These are phyloP conservation scores for Callyntrura sp. DNA, from an alignment of 2,888 invertebrate genomes.

Conservation along the genomic window DNA sequence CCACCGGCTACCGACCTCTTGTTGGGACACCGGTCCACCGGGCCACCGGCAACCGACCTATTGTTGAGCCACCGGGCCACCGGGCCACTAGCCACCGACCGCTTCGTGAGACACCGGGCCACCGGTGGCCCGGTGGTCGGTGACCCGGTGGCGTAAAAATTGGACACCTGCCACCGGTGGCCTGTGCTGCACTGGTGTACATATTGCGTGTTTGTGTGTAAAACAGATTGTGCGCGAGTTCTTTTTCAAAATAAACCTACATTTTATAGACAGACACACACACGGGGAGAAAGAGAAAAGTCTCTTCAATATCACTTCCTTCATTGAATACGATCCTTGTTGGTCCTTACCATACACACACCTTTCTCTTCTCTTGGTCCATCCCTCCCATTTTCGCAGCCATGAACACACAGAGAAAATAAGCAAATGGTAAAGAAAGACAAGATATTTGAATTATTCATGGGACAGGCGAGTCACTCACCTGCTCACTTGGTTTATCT, in stretches of 20 bases:
- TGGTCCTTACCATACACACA: constrained; percentile 22
- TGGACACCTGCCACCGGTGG: neutral
- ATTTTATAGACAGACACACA: constrained; percentile 18
- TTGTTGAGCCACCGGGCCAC: too few relatives aligned
- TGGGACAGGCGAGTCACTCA: constrained; percentile 81
- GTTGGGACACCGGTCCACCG: too few relatives aligned
- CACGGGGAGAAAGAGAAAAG: constrained; percentile 30
- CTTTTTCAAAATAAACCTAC: constrained; percentile 36
- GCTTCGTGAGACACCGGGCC: too few relatives aligned
- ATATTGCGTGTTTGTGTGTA: neutral
- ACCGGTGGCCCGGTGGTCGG: too few relatives aligned
- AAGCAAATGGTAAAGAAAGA: constrained; percentile 72
- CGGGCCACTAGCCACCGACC: too few relatives aligned
- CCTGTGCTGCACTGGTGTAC: neutral
- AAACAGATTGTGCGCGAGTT: neutral
- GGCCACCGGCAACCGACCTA: too few relatives aligned
- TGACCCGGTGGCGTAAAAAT: too few relatives aligned
- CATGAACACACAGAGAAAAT: constrained; percentile 36
- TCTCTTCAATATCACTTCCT: constrained; percentile 67
- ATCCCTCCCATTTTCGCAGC: neutral
- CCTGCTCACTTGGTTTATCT: constrained; percentile 82
- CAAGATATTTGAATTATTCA: constrained; percentile 82
- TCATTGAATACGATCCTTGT: constrained; percentile 69
- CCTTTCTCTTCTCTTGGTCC: constrained; percentile 36
- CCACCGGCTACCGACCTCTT: too few relatives aligned